Evolutionary conservation across 1,140 invertebrate genomes (phyloP), one percentile per base, ranked within the genome.

Genomic region (Goniozus legneri): DNA sequence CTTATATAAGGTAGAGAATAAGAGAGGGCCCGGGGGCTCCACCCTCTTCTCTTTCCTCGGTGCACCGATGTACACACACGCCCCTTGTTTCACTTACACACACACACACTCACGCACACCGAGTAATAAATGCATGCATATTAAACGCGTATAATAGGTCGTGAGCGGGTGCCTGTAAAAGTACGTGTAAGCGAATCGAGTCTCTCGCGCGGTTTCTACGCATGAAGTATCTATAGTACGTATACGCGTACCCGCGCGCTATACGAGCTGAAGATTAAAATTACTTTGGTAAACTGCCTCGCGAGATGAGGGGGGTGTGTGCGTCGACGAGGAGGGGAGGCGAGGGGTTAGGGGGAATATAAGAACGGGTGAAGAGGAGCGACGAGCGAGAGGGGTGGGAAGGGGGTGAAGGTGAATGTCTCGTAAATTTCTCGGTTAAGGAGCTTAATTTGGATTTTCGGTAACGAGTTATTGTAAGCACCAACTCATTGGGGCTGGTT

Each of bases 401-500:
- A 43, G 35, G 21, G 33, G 42, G 49, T 55, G 47, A 60, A 39
- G 37, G 32, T 16, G 52, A 51, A 55, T 49, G 66, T 71, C 66
- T 68, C 65, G 69, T 65, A 73, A 76, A 75, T 75, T 75, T 76
- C 67, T 66, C 61, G 53, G 64, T 58, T 75, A 76, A 76, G 74
- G 52, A 75, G 74, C 74, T 76, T 76, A 76, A 73, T 75, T 75
- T 70, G 62, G 68, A 71, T 76, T 69, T 71, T 71, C 66, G 56
- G 62, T 74, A 76, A 74, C 68, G 65, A 74, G 69, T 72, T 74
- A 73, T 71, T 67, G 65, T 65, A 58, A 71, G 61, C 58, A 56
- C 46, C 51, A 62, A 64, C 57, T 60, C 64, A 58, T 66, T 57
- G 43, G 44, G 34, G 56, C 57, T 53, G 49, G 54, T 56, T 64